A percentile compares a stretch with the other conserved stretches of the same genome.
These are phyloP conservation scores for Sebastes vulpes DNA, from an alignment of 2,797 vertebrate species.

Conservation along the genomic window DNA sequence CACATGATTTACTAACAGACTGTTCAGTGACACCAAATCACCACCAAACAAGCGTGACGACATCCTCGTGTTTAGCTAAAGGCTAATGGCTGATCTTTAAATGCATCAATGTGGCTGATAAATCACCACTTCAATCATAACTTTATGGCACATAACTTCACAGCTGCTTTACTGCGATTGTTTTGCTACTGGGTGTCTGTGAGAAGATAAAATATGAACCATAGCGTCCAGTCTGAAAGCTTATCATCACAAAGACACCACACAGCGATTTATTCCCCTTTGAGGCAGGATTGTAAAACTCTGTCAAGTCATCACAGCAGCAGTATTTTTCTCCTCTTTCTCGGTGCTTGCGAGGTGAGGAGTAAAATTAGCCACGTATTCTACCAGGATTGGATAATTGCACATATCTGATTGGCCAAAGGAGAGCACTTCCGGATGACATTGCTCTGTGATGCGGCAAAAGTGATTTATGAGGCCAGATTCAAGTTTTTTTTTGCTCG, in stretches of 20 bases:
- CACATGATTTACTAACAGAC: constrained; percentile 24
- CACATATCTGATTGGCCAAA: neutral
- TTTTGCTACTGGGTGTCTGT: constrained; percentile 20
- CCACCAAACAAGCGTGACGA: constrained; percentile 7
- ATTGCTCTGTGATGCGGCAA: neutral
- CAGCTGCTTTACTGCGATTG: neutral
- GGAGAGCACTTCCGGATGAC: neutral
- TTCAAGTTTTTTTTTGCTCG: neutral
- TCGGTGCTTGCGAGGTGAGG: neutral
- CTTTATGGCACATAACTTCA: constrained; percentile 10
- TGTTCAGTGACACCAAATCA: constrained; percentile 9
- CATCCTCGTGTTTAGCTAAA: constrained; percentile 14
- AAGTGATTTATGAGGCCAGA: neutral
- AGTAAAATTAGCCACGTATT: neutral
- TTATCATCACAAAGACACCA: constrained; percentile 36
- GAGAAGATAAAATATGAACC: constrained; percentile 30
- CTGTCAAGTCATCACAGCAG: constrained; percentile 13
- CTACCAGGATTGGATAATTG: neutral
- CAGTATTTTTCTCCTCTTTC: neutral
- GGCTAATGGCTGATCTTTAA: constrained; percentile 16
- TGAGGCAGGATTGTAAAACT: constrained; percentile 24
- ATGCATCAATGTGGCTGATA: constrained; percentile 6
- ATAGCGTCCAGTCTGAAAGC: constrained; percentile 15
- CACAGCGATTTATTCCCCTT: constrained; percentile 24
- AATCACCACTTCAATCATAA: constrained; percentile 1